Base-by-base conservation (phyloP, 2,888 invertebrate genomes). In the Mythimna impura region DNA sequence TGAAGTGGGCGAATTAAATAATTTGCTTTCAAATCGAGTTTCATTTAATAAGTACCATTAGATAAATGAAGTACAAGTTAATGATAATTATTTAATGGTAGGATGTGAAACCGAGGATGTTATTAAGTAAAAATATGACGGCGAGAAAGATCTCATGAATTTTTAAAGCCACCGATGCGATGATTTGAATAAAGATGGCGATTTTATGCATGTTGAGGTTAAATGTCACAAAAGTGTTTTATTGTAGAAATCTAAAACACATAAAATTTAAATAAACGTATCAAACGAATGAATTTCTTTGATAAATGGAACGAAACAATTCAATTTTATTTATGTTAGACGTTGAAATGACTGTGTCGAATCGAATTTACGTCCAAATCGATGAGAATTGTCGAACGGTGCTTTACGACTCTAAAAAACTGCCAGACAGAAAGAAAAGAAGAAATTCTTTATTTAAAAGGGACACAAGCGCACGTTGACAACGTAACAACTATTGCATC, bases 71-170 rank as follows among this genome's bases (percentile, higher is more conserved):
- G 73, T 77, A 73, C 70, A 69, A 55, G 64, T 63, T 78, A 80
- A 86, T 86, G 72, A 84, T 86, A 73, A 86, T 86, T 75, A 86
- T 81, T 81, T 80, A 86, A 86, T 83, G 76, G 58, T 81, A 67
- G 78, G 85, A 78, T 79, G 77, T 82, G 73, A 82, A 73, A 81
- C 76, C 50, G 66, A 73, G 75, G 75, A 76, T 73, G 73, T 80
- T 65, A 82, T 82, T 84, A 82, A 65, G 66, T 54, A 71, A 74
- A 77, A 78, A 76, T 78, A 75, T 83, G 61, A 82, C 34, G 58
- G 17, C 14, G 30, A 58, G 73, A 70, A 63, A 79, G 65, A 66
- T 40, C 65, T 68, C 66, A 50, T 79, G 64, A 61, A 70, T 68
- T 70, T 79, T 40, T 57, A 73, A 62, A 22, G 43, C 12, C 34